Base-by-base conservation (phyloP, 2,888 invertebrate species). In the Elegia similella region DNA sequence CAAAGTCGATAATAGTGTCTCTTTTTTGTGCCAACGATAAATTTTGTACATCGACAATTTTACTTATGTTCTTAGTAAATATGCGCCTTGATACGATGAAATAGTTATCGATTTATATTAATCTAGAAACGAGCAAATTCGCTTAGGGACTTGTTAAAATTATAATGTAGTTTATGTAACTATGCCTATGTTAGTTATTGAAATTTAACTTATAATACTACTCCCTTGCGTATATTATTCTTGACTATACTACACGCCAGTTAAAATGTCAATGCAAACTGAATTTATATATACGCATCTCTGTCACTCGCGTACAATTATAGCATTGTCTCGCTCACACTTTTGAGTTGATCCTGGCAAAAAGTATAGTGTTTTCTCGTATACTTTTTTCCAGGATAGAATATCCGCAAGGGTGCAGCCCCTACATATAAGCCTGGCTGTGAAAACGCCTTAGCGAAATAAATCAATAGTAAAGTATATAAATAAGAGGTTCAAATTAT, bases 381-480 rank as follows among this genome's bases (percentile, higher is more conserved):
- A n/a, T n/a, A n/a, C n/a, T 23, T 23, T 23, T 23, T 23, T 23
- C 23, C 5, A 3, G 23, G n/a, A n/a, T n/a, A n/a, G 5, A 23
- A 23, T 34, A 17, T 46, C 44, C 8, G n/a, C n/a, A 46, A 44
- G 46, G 8, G 43, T 6, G 16, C 32, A 44, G 23, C 13, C 12
- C 16, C 16, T 43, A 43, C 43, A 15, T 42, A 17, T 30, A 12
- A 44, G 54, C 54, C 54, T 44, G 54, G 54, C 54, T 55, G 54
- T 55, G 54, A 55, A 34, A 34, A 46, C 54, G 54, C 54, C 54
- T 50, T 50, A 50, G 13, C n/a, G 47, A 16, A 50, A 38, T 17
- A 50, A 50, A 34, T 16, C 47, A 47, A 47, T 47, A 47, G 50
- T 34, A 38, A 50, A 34, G 12, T 50, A 50, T 50, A 50, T 12